Evolutionary conservation across 2,113 vertebrate genomes (phyloP).

Genomic region (Nasalis larvatus): DNA sequence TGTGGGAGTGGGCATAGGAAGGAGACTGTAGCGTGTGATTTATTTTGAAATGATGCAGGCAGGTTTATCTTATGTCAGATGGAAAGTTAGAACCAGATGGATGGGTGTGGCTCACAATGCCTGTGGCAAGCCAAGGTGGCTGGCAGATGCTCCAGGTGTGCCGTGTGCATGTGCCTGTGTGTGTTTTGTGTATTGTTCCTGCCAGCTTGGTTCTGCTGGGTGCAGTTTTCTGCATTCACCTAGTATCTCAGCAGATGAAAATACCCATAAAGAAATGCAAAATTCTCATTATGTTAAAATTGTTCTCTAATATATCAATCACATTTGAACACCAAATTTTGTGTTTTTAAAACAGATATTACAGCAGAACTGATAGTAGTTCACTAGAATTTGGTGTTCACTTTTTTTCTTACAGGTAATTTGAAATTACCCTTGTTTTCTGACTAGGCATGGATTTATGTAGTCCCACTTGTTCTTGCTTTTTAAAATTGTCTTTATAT

Average conservation of each 20-base stretch:
- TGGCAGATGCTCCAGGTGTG: not conserved
- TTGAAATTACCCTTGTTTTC: not conserved
- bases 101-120: accelerated
- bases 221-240: not conserved
- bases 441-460: not conserved
- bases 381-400: not conserved
- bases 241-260: not conserved
- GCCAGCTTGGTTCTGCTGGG: not conserved
- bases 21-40: too few species aligned
- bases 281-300: not conserved
- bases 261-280: not conserved
- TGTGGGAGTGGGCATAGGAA: not conserved
- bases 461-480: not conserved
- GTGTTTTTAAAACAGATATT: not conserved
- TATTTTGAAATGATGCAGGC: not conserved
- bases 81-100: too few species aligned
- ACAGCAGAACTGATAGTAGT: not conserved
- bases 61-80: not conserved
- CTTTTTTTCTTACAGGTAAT: not conserved
- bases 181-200: not conserved
- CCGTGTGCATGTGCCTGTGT: not conserved
- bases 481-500: not conserved
- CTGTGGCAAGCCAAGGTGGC: not conserved
- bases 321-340: not conserved
- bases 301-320: not conserved